These are phyloP conservation scores for Barnardius zonarius DNA, from an alignment of 2,113 vertebrate species.

Conservation along the genomic window DNA sequence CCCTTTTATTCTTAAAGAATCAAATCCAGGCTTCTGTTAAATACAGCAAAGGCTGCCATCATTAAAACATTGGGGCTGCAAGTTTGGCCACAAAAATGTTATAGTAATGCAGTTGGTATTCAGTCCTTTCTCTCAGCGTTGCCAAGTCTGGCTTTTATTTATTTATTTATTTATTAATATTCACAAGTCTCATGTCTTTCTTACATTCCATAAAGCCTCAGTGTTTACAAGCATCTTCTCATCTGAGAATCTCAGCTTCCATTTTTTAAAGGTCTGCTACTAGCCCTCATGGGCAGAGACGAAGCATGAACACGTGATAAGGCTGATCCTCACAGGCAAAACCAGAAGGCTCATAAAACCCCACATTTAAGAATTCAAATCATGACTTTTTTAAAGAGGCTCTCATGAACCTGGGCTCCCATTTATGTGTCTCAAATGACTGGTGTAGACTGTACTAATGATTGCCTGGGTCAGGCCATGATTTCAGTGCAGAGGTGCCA, in stretches of 20 bases:
- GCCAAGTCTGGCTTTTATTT: slow-evolving; percentile 18
- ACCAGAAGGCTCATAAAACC: slow-evolving; percentile 17
- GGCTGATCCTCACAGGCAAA: slow-evolving; percentile 32
- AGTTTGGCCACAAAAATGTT: slow-evolving; percentile 63
- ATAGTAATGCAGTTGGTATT: slow-evolving; percentile 33
- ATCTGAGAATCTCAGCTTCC: slow-evolving; percentile 33
- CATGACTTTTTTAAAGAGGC: slow-evolving; percentile 43
- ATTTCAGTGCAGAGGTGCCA: neutral
- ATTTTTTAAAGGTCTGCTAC: slow-evolving; percentile 17
- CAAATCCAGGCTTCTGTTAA: slow-evolving; percentile 60
- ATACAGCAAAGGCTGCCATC: slow-evolving; percentile 36
- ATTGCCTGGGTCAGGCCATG: neutral
- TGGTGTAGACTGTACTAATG: neutral
- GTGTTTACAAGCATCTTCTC: slow-evolving; percentile 43
- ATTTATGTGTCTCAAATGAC: slow-evolving; percentile 28
- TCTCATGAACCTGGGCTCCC: neutral
- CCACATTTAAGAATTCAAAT: neutral
- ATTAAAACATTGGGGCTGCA: slow-evolving; percentile 50
- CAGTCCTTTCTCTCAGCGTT: neutral
- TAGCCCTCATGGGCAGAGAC: neutral
- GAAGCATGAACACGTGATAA: neutral
- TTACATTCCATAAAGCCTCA: slow-evolving; percentile 14
- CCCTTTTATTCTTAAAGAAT: slow-evolving; percentile 45
- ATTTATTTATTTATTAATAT: slow-evolving; percentile 48
- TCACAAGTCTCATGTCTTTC: slow-evolving; percentile 45